A percentile compares a stretch with the other conserved stretches of the same genome.
Conservation (phyloP, 2,888 invertebrate genomes). For the Periphyllus acericola region DNA sequence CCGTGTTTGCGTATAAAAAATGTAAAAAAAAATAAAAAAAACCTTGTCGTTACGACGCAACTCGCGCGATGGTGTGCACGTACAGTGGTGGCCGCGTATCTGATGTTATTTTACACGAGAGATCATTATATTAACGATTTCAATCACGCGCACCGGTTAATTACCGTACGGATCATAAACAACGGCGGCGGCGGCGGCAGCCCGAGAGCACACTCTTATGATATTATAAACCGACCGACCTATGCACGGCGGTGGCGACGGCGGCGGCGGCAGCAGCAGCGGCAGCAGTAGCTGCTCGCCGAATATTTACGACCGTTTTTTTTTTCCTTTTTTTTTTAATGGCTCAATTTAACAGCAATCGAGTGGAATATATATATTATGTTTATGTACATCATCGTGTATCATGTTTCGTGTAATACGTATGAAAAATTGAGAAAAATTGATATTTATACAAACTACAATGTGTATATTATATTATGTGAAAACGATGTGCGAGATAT, state of each 20-base stretch:
- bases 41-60: slow-evolving; percentile 37
- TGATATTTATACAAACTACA: no score
- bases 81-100: slow-evolving; percentile 21
- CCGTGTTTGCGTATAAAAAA: not conserved
- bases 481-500: not conserved
- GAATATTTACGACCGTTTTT: slow-evolving; percentile 60
- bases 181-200: slow-evolving; percentile 29
- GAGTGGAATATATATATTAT: not conserved
- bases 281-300: slow-evolving; percentile 37
- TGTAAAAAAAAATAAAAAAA: not conserved
- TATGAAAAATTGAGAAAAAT: no score
- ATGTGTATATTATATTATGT: not conserved
- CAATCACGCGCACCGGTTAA: slow-evolving; percentile 57
- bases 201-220: slow-evolving; percentile 29
- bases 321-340: slow-evolving; percentile 15
- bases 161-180: slow-evolving; percentile 57
- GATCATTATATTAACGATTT: slow-evolving; percentile 55
- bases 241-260: not conserved
- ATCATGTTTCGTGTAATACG: not conserved
- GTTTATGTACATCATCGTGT: not conserved
- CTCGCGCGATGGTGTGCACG: not conserved
- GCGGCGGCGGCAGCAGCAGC: not conserved
- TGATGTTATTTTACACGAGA: slow-evolving; percentile 51
- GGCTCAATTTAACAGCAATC: slow-evolving; percentile 52
- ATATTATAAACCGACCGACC: slow-evolving; percentile 7